Evolutionary conservation across 2,888 invertebrate genomes (phyloP).

Genomic region (Globia sparganii): DNA sequence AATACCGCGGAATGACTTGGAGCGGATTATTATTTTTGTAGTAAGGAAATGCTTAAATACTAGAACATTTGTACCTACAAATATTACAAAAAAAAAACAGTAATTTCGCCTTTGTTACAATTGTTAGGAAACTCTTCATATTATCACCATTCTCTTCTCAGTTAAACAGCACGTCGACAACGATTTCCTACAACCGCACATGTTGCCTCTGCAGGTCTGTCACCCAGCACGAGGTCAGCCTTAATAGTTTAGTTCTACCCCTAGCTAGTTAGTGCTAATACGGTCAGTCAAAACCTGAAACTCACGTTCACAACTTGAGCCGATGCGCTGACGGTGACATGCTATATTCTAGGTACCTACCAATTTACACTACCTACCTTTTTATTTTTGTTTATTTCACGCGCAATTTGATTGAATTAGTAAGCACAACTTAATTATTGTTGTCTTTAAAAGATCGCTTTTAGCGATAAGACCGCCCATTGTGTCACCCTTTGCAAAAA

Average conservation of each 20-base stretch:
- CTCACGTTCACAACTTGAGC: no score
- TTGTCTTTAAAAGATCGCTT: no score
- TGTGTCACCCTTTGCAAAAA: no score
- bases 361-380: no score
- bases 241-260: constrained; percentile 1
- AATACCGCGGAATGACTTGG: background rate
- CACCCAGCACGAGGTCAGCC: background rate
- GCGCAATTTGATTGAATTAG: background rate
- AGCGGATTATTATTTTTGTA: background rate
- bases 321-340: no score
- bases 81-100: background rate
- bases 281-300: background rate
- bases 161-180: background rate
- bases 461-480: no score
- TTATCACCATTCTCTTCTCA: background rate
- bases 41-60: background rate
- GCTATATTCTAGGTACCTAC: no score
- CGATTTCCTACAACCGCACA: background rate
- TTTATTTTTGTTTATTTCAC: no score
- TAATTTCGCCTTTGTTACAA: background rate
- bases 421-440: no score
- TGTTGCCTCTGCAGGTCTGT: background rate
- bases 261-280: background rate
- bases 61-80: background rate
- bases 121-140: background rate